Evolutionary conservation across 2,888 invertebrate genomes (phyloP), one percentile per base, ranked within the genome.

Genomic region (Drosophila siamana): DNA sequence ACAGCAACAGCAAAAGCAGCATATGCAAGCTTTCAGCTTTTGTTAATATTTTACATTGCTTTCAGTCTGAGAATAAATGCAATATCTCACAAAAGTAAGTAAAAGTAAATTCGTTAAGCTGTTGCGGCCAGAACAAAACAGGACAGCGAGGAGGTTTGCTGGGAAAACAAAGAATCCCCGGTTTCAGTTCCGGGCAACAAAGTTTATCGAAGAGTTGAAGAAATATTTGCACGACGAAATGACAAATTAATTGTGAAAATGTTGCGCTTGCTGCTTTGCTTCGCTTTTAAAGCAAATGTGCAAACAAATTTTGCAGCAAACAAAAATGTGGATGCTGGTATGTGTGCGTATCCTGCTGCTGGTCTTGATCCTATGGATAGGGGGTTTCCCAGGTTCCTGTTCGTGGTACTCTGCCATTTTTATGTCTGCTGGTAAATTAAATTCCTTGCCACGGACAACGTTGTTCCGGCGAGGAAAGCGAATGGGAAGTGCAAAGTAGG

Each of bases 161-260:
- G 50, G 44, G 13, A 8, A 28, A 24, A 36, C 26, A 38, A 24
- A 43, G 51, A 38, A 36, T 28, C 26, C 33, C 26, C 33, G 19
- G 22, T 24, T 22, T 36, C 22, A 33, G 26, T 26, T 44, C 43
- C 54, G 19, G 13, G 4, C 22, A 22, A 44, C 43, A 33, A 33
- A 33, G 33, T 24, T 24, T 33, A 47, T 54, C 59, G 46, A 46
- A 57, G 38, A 36, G 56, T 40, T 33, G 28, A 7, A 19, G 66
- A 73, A 78, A 78, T 72, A 74, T 78, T 78, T 78, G 36, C 74
- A 61, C 74, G 47, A 24, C 59, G 44, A 74, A 78, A 65, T 81
- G 78, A 78, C 78, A 74, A 81, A 79, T 81, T 82, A 82, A 82
- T 87, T 81, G 81, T 63, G 69, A 63, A 74, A 68, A 71, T 74